A percentile compares a stretch with the other conserved stretches of the same genome.
phyloP scores from a whole-genome alignment of 2,888 invertebrate genomes.

The Chirona hameri region DNA sequence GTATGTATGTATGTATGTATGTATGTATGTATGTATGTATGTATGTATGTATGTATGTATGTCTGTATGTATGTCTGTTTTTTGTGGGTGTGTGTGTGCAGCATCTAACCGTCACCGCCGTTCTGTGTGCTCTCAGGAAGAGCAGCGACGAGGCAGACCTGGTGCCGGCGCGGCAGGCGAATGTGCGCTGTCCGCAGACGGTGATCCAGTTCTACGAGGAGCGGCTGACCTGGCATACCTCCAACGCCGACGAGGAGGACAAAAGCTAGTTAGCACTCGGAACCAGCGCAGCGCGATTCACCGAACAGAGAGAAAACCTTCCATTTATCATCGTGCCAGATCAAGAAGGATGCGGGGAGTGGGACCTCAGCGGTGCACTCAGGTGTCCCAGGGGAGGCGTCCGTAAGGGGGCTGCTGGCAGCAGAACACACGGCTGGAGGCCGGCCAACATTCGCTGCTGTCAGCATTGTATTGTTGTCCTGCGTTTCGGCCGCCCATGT shows the following conservation, averaged over 20 bases:
- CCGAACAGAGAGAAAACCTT: background rate
- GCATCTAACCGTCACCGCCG: too few relatives aligned
- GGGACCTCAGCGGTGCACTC: background rate
- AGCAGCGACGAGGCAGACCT: conserved; percentile 92
- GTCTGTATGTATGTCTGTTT: too few relatives aligned
- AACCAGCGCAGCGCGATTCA: background rate
- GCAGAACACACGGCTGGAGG: too few relatives aligned
- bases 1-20: too few relatives aligned
- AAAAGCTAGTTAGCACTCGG: conserved; percentile 29
- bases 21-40: too few relatives aligned
- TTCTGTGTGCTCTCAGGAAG: conserved; percentile 55
- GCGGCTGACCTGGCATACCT: conserved; percentile 82
- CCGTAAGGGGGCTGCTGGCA: too few relatives aligned
- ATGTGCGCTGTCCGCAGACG: conserved; percentile 86
- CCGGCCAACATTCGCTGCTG: too few relatives aligned
- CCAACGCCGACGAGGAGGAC: conserved; percentile 45
- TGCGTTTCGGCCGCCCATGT: background rate
- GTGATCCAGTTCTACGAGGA: conserved; percentile 96
- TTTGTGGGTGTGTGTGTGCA: too few relatives aligned
- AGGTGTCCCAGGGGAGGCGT: background rate
- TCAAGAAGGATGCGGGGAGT: background rate
- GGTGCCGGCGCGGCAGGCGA: conserved; percentile 85
- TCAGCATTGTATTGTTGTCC: background rate
- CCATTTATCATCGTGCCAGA: too few relatives aligned
- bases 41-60: too few relatives aligned